Percentiles rank a stretch among this genome's conserved stretches.
phyloP scores from a whole-genome alignment of 1,140 invertebrate genomes.

The Maconellicoccus hirsutus region DNA sequence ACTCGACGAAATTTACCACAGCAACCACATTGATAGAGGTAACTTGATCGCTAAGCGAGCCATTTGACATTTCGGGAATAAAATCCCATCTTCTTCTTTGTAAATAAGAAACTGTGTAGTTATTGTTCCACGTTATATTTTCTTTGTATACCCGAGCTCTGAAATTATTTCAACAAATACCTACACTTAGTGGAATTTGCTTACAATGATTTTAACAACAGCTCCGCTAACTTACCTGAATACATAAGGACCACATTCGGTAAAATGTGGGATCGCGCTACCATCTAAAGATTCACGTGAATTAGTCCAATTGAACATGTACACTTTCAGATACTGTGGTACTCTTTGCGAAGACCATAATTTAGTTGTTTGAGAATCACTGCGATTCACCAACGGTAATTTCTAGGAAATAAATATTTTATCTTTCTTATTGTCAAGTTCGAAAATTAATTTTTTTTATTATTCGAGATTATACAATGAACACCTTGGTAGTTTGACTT shows the following conservation, averaged over 20 bases:
- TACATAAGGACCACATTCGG: constrained; percentile 60
- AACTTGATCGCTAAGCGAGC: constrained; percentile 58
- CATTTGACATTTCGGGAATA: constrained; percentile 55
- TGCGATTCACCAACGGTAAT: constrained; percentile 26
- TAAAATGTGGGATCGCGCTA: constrained; percentile 47
- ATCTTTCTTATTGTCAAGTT: no score
- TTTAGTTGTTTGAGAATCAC: constrained; percentile 38
- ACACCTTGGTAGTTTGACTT: no score
- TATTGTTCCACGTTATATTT: constrained; percentile 52
- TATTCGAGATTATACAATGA: no score
- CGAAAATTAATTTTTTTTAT: no score
- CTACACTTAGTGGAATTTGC: neutral
- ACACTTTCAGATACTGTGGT: constrained; percentile 62
- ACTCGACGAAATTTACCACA: constrained; percentile 48
- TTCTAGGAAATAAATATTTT: no score
- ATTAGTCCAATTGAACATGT: constrained; percentile 77
- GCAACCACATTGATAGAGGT: constrained; percentile 71
- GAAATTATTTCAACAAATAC: constrained; percentile 2
- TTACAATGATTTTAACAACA: neutral
- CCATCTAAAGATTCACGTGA: constrained; percentile 41
- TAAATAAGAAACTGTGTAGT: constrained; percentile 68
- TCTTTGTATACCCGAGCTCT: constrained; percentile 56
- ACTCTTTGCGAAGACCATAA: constrained; percentile 62
- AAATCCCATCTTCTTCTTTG: constrained; percentile 66
- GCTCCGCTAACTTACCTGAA: constrained; percentile 38